Evolutionary conservation across 2,113 vertebrate species (phyloP), one percentile per base, ranked within the genome.

Genomic region (Circaetus cinerascens): DNA sequence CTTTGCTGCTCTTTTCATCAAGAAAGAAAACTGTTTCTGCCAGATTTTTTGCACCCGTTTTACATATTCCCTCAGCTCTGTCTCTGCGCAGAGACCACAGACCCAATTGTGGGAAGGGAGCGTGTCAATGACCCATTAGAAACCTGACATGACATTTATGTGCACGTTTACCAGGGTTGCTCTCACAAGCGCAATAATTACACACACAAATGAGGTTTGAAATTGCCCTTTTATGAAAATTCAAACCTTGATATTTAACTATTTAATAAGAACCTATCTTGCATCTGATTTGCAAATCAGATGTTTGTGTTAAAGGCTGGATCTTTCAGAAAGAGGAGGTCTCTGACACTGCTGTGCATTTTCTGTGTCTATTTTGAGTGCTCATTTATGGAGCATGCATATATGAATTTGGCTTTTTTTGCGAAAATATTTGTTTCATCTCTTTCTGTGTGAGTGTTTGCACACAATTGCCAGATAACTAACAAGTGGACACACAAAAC

Each of bases 151-250:
- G 97, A 95, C 95, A 95, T 96, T 97, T 97, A 20, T 45, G 73
- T 3, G 88, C 86, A 78, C 56, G 0, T 69, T 93, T 27, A 80
- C 67, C 82, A 16, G 90, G 76, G 91, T 4, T 72, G 51, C 88
- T 95, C 88, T 94, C 96, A 75, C 68, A 64, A 91, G 89, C 71
- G 76, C 95, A 91, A 88, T 85, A 95, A 97, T 96, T 97, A 97
- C 95, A 93, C 93, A 95, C 95, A 82, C 84, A 96, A 87, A 97
- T 73, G 96, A 96, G 94, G 89, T 90, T 18, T 18, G 96, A 97
- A 97, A 96, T 97, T 97, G 94, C 89, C 97, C 93, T 97, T 97
- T 97, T 79, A 89, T 87, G 94, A 95, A 95, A 95, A 97, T 87
- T 62, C 95, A 90, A 94, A 87, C 94, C 86, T 96, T 95, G 95